A percentile compares a stretch with the other conserved stretches of the same genome.
Evolutionary conservation across 2,113 vertebrate species (phyloP).

Genomic region (Corythaeola cristata): DNA sequence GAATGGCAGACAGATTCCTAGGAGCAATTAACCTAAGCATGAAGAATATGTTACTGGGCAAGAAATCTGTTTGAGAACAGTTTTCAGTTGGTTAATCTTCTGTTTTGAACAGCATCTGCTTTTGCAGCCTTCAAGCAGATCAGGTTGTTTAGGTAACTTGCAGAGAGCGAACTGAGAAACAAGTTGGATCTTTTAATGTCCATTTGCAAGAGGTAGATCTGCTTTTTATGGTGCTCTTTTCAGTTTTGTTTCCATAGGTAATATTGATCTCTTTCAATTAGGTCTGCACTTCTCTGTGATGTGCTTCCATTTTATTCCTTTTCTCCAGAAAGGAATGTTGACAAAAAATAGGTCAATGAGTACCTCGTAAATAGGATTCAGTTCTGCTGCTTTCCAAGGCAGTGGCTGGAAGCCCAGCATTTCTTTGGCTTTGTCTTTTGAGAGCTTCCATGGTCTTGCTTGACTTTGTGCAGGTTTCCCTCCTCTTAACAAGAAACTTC

Average conservation of each 20-base stretch:
- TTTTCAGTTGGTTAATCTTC: background rate
- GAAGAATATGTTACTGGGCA: background rate
- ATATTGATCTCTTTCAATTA: background rate
- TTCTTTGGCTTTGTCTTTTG: background rate
- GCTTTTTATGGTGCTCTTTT: background rate
- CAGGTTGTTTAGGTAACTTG: background rate
- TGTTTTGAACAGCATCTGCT: background rate
- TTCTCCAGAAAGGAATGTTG: background rate
- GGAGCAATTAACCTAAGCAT: background rate
- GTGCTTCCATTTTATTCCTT: background rate
- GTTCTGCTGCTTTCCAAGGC: rapidly evolving
- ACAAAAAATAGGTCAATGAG: background rate
- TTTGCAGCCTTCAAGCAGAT: background rate
- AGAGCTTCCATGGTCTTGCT: background rate
- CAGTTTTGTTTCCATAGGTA: background rate
- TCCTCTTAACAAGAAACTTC: background rate
- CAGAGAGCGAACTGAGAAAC: background rate
- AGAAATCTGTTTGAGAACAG: background rate
- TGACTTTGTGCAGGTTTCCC: background rate
- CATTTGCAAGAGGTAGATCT: background rate
- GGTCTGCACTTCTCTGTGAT: background rate
- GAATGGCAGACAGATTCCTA: background rate
- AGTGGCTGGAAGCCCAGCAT: background rate
- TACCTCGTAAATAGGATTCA: background rate
- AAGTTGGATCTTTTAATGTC: background rate